Evolutionary conservation across 2,888 invertebrate genomes (phyloP).

Genomic region (Noctua pronuba): DNA sequence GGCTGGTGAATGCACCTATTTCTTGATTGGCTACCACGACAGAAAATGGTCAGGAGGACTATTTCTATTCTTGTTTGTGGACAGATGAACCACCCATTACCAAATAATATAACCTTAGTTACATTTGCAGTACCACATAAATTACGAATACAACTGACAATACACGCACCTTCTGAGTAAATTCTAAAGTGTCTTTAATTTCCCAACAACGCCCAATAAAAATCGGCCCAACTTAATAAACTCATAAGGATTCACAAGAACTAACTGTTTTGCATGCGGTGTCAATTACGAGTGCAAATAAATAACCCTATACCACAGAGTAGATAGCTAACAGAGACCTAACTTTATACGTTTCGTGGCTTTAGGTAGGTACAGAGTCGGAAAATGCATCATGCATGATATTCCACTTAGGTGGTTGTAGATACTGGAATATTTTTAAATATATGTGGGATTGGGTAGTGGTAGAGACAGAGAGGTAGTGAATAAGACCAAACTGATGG

Average conservation of each 20-base stretch:
- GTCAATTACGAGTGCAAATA: constrained; percentile 41
- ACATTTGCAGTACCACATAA: background rate
- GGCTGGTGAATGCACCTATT: background rate
- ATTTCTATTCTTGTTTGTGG: background rate
- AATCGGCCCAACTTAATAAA: constrained; percentile 8
- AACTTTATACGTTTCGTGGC: background rate
- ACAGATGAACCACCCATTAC: background rate
- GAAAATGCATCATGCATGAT: background rate
- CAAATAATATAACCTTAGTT: background rate
- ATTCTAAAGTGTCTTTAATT: background rate
- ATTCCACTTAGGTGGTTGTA: background rate
- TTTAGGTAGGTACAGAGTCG: too few species aligned
- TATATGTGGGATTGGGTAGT: background rate
- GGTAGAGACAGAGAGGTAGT: too few species aligned
- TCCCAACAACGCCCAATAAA: background rate
- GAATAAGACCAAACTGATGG: too few species aligned
- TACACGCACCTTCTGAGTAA: background rate
- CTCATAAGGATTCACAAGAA: constrained; percentile 19
- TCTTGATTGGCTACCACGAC: background rate
- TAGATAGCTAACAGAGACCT: background rate
- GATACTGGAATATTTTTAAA: background rate
- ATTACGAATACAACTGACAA: background rate
- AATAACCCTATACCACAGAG: constrained; percentile 24
- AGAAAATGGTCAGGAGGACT: background rate
- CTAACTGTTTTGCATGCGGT: constrained; percentile 45